Percentiles rank a stretch among this genome's conserved stretches.
Evolutionary conservation across 2,888 invertebrate genomes (phyloP).

Genomic region (Phyllotreta striolata): DNA sequence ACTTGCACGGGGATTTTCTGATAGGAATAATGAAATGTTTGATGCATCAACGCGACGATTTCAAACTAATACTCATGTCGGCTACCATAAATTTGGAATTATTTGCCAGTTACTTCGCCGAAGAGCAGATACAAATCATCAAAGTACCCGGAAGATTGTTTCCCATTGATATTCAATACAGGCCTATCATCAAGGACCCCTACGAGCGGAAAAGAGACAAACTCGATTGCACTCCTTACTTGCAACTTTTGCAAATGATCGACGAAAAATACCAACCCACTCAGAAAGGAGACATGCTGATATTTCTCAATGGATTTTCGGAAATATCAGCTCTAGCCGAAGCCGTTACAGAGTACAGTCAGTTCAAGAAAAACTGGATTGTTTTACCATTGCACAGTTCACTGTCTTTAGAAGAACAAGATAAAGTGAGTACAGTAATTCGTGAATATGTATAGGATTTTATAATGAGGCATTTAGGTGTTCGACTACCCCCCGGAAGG

Average conservation of each 20-base stretch:
- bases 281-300: constrained; percentile 83
- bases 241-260: constrained; percentile 90
- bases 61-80: constrained; percentile 96
- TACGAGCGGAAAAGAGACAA: constrained; percentile 71
- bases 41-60: constrained; percentile 76
- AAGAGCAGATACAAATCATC: constrained; percentile 73
- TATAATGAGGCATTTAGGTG: constrained; percentile 37
- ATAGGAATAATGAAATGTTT: constrained; percentile 94
- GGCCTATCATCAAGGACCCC: constrained; percentile 72
- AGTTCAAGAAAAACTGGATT: constrained; percentile 87
- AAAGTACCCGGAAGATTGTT: constrained; percentile 90
- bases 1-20: constrained; percentile 93
- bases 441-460: background rate
- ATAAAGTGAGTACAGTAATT: constrained; percentile 72
- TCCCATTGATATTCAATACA: constrained; percentile 90
- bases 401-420: constrained; percentile 92
- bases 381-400: constrained; percentile 92
- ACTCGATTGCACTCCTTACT: constrained; percentile 92
- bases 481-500: constrained; percentile 96
- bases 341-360: constrained; percentile 82
- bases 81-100: constrained; percentile 97
- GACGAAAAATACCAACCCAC: constrained; percentile 82
- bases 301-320: constrained; percentile 91
- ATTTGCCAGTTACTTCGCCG: constrained; percentile 88
- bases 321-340: constrained; percentile 90